These are phyloP conservation scores for Axis porcinus DNA, from an alignment of 2,113 vertebrate genomes.

Conservation along the genomic window DNA sequence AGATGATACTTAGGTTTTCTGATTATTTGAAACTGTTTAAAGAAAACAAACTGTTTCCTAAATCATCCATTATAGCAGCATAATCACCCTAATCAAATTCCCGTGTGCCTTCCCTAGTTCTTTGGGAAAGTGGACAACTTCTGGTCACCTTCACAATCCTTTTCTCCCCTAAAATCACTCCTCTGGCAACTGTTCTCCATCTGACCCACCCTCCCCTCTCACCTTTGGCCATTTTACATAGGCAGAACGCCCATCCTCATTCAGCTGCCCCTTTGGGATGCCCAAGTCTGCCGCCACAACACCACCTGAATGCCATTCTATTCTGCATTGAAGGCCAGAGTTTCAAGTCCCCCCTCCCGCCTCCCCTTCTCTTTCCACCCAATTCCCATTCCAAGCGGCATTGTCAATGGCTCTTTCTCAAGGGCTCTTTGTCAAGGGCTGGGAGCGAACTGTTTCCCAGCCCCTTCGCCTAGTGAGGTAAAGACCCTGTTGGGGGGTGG, in stretches of 20 bases:
- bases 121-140: neutral
- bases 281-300: neutral
- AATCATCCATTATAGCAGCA: neutral
- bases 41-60: neutral
- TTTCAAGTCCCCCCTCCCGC: neutral
- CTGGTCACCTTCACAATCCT: neutral
- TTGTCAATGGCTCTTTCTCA: constrained; percentile 29
- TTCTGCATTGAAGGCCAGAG: neutral
- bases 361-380: neutral
- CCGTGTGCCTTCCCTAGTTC: neutral
- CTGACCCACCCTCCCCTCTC: neutral
- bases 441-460: constrained; percentile 57
- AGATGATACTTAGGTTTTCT: neutral
- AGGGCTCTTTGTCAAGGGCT: constrained; percentile 43
- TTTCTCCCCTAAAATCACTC: neutral
- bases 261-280: neutral
- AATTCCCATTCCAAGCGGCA: neutral
- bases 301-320: neutral
- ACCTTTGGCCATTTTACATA: neutral
- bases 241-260: neutral
- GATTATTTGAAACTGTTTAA: neutral
- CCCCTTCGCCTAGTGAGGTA: neutral
- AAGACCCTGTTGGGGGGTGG: neutral
- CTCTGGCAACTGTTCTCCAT: neutral
- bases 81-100: neutral